These are phyloP conservation scores for Tipula confusa DNA, from an alignment of 2,888 invertebrate species.

Conservation along the genomic window DNA sequence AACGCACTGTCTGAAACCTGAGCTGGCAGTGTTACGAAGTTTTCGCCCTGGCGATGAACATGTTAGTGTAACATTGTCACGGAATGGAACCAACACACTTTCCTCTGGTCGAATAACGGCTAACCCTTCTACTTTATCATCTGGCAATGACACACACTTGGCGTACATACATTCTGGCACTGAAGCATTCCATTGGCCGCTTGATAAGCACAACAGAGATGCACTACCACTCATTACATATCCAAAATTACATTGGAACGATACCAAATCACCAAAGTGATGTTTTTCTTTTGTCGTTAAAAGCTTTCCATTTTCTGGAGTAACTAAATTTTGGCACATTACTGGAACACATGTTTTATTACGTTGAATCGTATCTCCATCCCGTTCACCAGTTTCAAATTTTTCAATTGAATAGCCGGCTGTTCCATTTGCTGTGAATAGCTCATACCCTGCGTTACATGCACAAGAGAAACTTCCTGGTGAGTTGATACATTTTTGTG, in stretches of 20 bases:
- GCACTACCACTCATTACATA: slow-evolving; percentile 87
- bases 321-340: slow-evolving; percentile 73
- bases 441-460: slow-evolving; percentile 87
- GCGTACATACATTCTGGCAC: slow-evolving; percentile 91
- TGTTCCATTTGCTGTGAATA: slow-evolving; percentile 83
- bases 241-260: slow-evolving; percentile 92
- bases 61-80: slow-evolving; percentile 82
- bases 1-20: slow-evolving; percentile 88
- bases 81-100: slow-evolving; percentile 80
- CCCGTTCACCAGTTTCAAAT: slow-evolving; percentile 80
- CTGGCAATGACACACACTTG: slow-evolving; percentile 82
- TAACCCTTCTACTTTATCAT: slow-evolving; percentile 83
- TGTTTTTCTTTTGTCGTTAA: slow-evolving; percentile 75
- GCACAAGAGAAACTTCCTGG: slow-evolving; percentile 84
- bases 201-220: slow-evolving; percentile 78
- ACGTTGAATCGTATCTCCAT: slow-evolving; percentile 82
- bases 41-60: slow-evolving; percentile 75
- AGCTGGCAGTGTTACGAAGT: slow-evolving; percentile 73
- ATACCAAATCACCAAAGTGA: slow-evolving; percentile 84
- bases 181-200: slow-evolving; percentile 91
- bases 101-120: slow-evolving; percentile 73
- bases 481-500: slow-evolving; percentile 86
- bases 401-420: slow-evolving; percentile 77
- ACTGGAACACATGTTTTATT: slow-evolving; percentile 94
- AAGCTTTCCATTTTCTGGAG: slow-evolving; percentile 81